Base-by-base conservation (phyloP, 2,888 invertebrate species). In the Ormyrus nitidulus region DNA sequence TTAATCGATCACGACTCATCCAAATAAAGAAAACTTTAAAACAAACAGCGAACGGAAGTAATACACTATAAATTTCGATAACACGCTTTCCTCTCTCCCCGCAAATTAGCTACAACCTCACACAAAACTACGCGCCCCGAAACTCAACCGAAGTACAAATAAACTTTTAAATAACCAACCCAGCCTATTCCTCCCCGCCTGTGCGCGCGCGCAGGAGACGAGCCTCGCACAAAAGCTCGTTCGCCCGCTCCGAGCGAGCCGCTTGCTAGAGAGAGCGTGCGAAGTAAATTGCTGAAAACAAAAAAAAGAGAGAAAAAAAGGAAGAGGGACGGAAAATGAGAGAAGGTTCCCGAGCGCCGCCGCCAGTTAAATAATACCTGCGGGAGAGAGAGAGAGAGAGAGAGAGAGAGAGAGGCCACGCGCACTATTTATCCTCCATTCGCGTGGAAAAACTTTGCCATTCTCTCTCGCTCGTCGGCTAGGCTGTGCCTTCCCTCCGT, bases 401-500 rank as follows among this genome's bases (percentile, higher is more conserved):
- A 51, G 49, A 4, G n/a, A 9, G 51, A n/a, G 46, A 2, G 10
- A 10, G 8, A 19, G 10, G 5, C 11, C 19, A 44, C 56, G 44
- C 9, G 44, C 46, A 13, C 66, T 73, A 64, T 64, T 73, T 77
- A 65, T 71, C 66, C 65, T 77, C 66, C 71, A 71, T 77, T 66
- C 77, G 65, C 46, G 51, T 9, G 53, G 77, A 77, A 77, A 77
- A 71, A 77, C 77, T 70, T 77, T 69, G 62, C 54, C 53, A 44
- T 62, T 53, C 53, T 49, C 7, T 49, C 72, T 53, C 72, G 13
- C 49, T 51, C 48, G 13, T 48, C 66, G 49, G n/a, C 61, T 6
- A 6, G 34, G 34, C 34, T 34, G 34, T 4, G 34, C 34, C 34
- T 4, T 34, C 34, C 34, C 34, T 34, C 34, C 34, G 34, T n/a